Percentiles rank a stretch among this genome's conserved stretches.
These are phyloP conservation scores for Agrochola litura DNA, from an alignment of 2,888 invertebrate genomes.

Conservation along the genomic window DNA sequence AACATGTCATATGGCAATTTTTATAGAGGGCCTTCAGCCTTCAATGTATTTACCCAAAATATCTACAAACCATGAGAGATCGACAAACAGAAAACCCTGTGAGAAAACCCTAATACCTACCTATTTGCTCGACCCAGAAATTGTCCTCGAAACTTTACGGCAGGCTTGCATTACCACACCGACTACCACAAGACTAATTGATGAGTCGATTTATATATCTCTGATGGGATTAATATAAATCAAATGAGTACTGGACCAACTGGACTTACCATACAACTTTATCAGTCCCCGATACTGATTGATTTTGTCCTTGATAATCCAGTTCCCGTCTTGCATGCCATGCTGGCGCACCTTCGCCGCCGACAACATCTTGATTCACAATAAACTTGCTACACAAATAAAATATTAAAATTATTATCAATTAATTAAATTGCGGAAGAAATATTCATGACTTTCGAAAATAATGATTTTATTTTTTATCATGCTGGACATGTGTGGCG, in stretches of 20 bases:
- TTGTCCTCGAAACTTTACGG: neutral
- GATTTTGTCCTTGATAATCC: conserved; percentile 92
- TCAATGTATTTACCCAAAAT: neutral
- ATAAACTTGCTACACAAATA: conserved; percentile 41
- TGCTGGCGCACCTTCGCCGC: conserved; percentile 91
- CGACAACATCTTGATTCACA: conserved; percentile 84
- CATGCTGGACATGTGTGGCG: too few relatives aligned
- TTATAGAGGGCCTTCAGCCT: neutral
- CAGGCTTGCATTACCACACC: too few relatives aligned
- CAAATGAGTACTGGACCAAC: neutral
- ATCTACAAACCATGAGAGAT: neutral
- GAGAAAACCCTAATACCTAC: neutral
- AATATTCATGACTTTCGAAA: conserved; percentile 25
- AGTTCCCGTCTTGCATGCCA: conserved; percentile 92
- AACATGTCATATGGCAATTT: neutral
- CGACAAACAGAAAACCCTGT: neutral
- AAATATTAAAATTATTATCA: conserved; percentile 12
- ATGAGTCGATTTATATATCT: neutral
- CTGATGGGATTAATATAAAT: neutral
- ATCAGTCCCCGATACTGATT: conserved; percentile 92
- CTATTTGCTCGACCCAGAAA: neutral
- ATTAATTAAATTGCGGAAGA: neutral
- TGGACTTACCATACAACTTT: conserved; percentile 91
- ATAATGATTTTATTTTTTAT: neutral
- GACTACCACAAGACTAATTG: neutral